phyloP scores from a whole-genome alignment of 2,888 invertebrate species.

The Polyommatus icarus region DNA sequence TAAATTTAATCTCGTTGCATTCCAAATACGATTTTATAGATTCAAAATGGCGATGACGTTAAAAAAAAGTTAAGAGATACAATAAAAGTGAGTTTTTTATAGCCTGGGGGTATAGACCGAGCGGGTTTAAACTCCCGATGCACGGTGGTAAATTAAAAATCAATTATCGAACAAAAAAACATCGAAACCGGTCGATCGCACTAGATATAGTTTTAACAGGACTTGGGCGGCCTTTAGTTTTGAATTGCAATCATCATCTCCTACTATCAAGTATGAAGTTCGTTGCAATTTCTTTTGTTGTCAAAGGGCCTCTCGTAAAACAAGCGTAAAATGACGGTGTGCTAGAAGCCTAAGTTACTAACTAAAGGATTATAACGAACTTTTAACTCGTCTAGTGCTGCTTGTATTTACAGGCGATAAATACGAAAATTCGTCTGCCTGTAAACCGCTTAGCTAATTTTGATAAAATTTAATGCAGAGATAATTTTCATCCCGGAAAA shows the following conservation, averaged over 20 bases:
- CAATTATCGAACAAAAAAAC: slow-evolving; percentile 49
- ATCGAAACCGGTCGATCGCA: slow-evolving; percentile 32
- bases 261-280: neutral
- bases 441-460: no score
- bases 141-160: slow-evolving; percentile 45
- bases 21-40: slow-evolving; percentile 25
- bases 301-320: no score
- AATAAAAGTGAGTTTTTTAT: slow-evolving; percentile 4
- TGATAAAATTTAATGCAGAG: no score
- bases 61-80: slow-evolving; percentile 19
- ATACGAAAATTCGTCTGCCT: no score
- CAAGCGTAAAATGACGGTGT: no score
- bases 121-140: neutral
- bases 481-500: no score
- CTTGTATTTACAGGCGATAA: no score
- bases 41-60: slow-evolving; percentile 28
- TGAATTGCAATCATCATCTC: no score
- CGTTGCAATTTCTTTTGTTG: neutral
- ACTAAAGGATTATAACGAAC: no score
- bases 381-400: no score
- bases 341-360: no score
- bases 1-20: slow-evolving; percentile 27
- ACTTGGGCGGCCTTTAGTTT: neutral
- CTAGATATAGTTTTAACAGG: slow-evolving; percentile 8
- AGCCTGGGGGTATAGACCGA: neutral